Percentiles rank a stretch among this genome's conserved stretches.
Conservation (phyloP, 2,797 vertebrate species). For the Oryzias dopingdopingensis region DNA sequence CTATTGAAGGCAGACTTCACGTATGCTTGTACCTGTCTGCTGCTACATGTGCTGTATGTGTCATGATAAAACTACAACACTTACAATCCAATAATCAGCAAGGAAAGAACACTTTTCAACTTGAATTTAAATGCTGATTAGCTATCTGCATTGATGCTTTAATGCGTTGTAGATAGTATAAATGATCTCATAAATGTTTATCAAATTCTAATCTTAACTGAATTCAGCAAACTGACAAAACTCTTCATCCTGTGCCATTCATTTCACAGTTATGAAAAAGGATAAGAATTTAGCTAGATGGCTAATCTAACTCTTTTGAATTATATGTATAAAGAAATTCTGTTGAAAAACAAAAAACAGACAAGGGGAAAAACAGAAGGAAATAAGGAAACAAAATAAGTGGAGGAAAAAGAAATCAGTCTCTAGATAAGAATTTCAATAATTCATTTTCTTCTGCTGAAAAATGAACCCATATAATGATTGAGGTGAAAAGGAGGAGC, state of each 20-base stretch:
- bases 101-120: background rate
- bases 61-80: background rate
- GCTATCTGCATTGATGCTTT: fast-evolving
- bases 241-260: background rate
- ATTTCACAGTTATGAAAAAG: conserved; percentile 35
- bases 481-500: conserved; percentile 25
- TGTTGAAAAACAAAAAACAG: conserved; percentile 2
- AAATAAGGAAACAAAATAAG: background rate
- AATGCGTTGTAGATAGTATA: background rate
- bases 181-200: conserved; percentile 7
- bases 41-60: background rate
- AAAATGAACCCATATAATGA: conserved; percentile 28
- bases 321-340: conserved; percentile 3
- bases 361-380: background rate
- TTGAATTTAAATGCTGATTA: background rate
- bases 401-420: conserved; percentile 23
- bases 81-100: background rate
- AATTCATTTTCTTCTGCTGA: conserved; percentile 24
- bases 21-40: background rate
- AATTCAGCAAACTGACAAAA: background rate
- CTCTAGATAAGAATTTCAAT: conserved; percentile 30
- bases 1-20: background rate
- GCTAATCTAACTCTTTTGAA: conserved; percentile 43
- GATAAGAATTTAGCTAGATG: conserved; percentile 47
- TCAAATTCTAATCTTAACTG: background rate